These are phyloP conservation scores for Allophyes oxyacanthae DNA, from an alignment of 2,888 invertebrate genomes.

Conservation along the genomic window DNA sequence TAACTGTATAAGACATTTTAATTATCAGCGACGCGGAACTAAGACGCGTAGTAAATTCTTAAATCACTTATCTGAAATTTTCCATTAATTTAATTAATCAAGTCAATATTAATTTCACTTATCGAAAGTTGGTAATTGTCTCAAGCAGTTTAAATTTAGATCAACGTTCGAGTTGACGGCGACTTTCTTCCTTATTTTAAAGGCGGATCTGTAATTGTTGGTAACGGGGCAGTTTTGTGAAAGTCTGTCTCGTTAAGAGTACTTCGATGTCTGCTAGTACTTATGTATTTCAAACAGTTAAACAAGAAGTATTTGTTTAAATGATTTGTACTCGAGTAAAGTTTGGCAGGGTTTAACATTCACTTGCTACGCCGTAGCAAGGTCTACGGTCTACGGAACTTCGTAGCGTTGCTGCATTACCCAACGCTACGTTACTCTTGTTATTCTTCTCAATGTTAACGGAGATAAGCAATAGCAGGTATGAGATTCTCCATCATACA, in stretches of 20 bases:
- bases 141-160: conserved; percentile 40
- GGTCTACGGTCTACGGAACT: conserved; percentile 28
- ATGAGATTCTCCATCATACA: too few species aligned
- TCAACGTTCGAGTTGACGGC: conserved; percentile 9
- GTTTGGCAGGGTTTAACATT: conserved; percentile 18
- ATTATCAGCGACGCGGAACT: conserved; percentile 13
- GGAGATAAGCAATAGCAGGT: too few species aligned
- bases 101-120: conserved; percentile 47
- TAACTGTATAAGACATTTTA: conserved; percentile 3
- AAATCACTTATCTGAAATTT: conserved; percentile 37
- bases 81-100: conserved; percentile 35
- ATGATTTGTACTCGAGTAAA: too few species aligned
- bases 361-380: conserved; percentile 36
- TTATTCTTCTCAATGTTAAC: neutral
- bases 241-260: neutral
- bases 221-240: conserved; percentile 3
- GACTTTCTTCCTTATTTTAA: conserved; percentile 18
- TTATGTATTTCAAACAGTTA: neutral
- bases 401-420: too few species aligned
- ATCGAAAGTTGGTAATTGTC: conserved; percentile 44
- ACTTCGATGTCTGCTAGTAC: neutral
- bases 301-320: too few species aligned
- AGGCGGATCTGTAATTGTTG: conserved; percentile 13
- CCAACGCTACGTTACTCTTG: too few species aligned
- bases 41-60: conserved; percentile 28